phyloP scores from a whole-genome alignment of 2,888 invertebrate genomes.

The Norana najaformis region DNA sequence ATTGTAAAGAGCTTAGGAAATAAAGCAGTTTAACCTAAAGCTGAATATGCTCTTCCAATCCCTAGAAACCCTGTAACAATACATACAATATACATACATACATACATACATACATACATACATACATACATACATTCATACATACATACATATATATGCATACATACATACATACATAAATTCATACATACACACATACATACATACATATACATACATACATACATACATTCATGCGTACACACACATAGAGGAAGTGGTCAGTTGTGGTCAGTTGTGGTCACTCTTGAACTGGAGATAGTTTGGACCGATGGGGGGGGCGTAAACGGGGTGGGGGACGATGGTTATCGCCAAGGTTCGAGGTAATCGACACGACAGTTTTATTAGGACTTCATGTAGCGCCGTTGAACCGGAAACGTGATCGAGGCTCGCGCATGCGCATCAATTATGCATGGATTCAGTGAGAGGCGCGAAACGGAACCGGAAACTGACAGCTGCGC shows the following conservation, averaged over 20 bases:
- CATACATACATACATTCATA: too few species aligned
- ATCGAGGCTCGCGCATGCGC: neutral
- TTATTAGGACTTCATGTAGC: neutral
- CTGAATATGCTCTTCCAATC: too few species aligned
- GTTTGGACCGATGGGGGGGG: too few species aligned
- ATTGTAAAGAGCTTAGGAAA: too few species aligned
- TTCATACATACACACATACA: neutral
- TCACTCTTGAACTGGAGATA: too few species aligned
- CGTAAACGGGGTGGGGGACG: neutral
- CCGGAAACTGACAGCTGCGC: neutral
- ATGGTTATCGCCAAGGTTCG: neutral
- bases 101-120: too few species aligned
- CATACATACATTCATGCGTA: neutral
- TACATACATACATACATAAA: neutral
- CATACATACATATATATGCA: neutral
- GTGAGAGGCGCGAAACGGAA: slow-evolving; percentile 5
- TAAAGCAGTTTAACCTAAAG: too few species aligned
- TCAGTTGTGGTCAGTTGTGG: too few species aligned
- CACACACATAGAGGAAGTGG: too few species aligned
- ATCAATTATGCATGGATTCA: slow-evolving; percentile 6
- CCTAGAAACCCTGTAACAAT: too few species aligned
- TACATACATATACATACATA: neutral
- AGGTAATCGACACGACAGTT: neutral
- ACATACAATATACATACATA: too few species aligned
- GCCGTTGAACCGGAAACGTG: neutral